Conservation (phyloP, 1,140 invertebrate genomes). For the Drosophila setifemur region DNA sequence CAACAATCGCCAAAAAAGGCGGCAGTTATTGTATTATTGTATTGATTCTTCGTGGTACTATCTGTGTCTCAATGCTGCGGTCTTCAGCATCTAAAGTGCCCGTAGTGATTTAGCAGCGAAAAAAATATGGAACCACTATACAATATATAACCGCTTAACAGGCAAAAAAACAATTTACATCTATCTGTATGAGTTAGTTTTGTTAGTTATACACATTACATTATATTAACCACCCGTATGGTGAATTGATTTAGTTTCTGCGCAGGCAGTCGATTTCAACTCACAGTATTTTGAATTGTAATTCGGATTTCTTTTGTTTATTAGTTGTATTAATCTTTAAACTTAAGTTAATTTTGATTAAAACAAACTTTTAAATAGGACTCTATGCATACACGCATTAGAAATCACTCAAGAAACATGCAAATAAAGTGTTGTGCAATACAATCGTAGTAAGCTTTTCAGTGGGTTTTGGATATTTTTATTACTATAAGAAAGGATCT, state of each 20-base stretch:
- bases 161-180: conserved; percentile 12
- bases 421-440: conserved; percentile 71
- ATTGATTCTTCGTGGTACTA: conserved; percentile 72
- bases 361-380: conserved; percentile 49
- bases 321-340: conserved; percentile 38
- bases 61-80: conserved; percentile 75
- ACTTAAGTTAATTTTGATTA: conserved; percentile 50
- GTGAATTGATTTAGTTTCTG: conserved; percentile 26
- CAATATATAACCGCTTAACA: conserved; percentile 49
- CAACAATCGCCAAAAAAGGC: conserved; percentile 11
- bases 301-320: conserved; percentile 15
- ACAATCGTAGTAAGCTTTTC: not conserved
- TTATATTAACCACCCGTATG: conserved; percentile 13
- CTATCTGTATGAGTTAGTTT: conserved; percentile 26
- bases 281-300: conserved; percentile 23
- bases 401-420: conserved; percentile 60
- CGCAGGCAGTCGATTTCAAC: conserved; percentile 29
- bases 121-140: conserved; percentile 24
- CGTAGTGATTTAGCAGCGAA: conserved; percentile 53
- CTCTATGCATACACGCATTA: conserved; percentile 59
- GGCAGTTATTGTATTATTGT: conserved; percentile 45
- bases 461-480: not conserved
- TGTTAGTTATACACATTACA: conserved; percentile 38
- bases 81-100: conserved; percentile 73
- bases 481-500: not conserved